Evolutionary conservation across 2,797 vertebrate genomes (phyloP).

Genomic region (Darevskia mixta): DNA sequence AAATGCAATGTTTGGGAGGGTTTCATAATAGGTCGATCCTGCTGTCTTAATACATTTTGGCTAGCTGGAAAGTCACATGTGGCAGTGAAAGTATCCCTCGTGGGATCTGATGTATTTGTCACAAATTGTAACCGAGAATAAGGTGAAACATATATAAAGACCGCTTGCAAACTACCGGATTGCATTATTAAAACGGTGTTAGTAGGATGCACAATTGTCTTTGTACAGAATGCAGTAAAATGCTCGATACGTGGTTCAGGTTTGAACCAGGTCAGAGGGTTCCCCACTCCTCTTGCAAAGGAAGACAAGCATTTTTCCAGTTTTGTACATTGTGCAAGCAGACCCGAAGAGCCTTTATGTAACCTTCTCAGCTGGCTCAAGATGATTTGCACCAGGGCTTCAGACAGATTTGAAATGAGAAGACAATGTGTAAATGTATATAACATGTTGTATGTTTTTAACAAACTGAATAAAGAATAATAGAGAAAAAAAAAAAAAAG

Average conservation of each 20-base stretch:
- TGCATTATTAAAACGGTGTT: background rate
- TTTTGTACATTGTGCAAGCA: constrained; percentile 43
- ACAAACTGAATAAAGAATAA: too few species aligned
- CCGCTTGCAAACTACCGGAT: background rate
- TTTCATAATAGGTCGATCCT: background rate
- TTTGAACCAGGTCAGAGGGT: constrained; percentile 25
- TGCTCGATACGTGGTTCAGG: constrained; percentile 8
- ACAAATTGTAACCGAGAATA: background rate
- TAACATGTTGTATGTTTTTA: too few species aligned
- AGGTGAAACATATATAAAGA: background rate
- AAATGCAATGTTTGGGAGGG: fast-evolving
- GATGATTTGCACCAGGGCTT: background rate
- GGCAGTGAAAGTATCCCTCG: background rate
- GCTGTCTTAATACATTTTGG: background rate
- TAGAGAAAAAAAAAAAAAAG: too few species aligned
- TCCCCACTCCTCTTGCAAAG: background rate
- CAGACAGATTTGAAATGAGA: background rate
- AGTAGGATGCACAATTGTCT: background rate
- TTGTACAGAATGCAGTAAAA: background rate
- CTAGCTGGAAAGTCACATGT: constrained; percentile 20
- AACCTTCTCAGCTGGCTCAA: constrained; percentile 24
- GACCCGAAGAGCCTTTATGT: constrained; percentile 72
- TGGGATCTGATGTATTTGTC: fast-evolving
- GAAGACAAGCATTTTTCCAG: constrained; percentile 34
- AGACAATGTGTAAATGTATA: too few species aligned